Conservation (phyloP, 2,797 vertebrate species). For the Okamejei kenojei region DNA sequence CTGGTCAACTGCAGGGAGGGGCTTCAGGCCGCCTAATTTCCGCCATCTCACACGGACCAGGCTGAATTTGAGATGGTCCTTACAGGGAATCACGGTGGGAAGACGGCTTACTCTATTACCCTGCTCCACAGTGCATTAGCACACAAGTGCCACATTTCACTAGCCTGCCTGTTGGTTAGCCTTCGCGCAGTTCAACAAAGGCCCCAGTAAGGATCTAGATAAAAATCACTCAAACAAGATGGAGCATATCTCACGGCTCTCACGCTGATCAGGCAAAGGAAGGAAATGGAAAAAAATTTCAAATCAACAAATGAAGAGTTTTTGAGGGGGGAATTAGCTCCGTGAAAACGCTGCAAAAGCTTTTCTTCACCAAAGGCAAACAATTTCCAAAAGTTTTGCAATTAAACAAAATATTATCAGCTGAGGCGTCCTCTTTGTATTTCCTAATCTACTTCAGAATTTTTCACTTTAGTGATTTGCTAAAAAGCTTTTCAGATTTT, state of each 20-base stretch:
- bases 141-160: slow-evolving; percentile 14
- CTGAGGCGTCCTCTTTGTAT: not conserved
- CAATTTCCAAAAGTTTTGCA: not conserved
- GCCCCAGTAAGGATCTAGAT: not conserved
- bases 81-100: not conserved
- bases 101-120: not conserved
- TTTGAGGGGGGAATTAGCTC: not conserved
- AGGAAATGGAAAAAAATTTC: slow-evolving; percentile 7
- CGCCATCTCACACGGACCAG: not conserved
- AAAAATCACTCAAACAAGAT: slow-evolving; percentile 27
- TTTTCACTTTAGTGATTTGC: not conserved
- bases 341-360: not conserved
- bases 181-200: slow-evolving; percentile 9
- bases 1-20: not conserved
- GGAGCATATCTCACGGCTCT: not conserved
- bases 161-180: not conserved
- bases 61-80: not conserved
- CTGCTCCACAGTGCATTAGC: not conserved
- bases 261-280: not conserved
- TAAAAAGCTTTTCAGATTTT: not conserved
- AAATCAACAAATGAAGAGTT: not conserved
- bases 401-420: not conserved
- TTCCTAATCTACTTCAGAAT: not conserved
- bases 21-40: too few species aligned
- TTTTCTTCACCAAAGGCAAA: not conserved